Evolutionary conservation across 2,113 vertebrate genomes (phyloP).

Genomic region (Cephalopterus ornatus): DNA sequence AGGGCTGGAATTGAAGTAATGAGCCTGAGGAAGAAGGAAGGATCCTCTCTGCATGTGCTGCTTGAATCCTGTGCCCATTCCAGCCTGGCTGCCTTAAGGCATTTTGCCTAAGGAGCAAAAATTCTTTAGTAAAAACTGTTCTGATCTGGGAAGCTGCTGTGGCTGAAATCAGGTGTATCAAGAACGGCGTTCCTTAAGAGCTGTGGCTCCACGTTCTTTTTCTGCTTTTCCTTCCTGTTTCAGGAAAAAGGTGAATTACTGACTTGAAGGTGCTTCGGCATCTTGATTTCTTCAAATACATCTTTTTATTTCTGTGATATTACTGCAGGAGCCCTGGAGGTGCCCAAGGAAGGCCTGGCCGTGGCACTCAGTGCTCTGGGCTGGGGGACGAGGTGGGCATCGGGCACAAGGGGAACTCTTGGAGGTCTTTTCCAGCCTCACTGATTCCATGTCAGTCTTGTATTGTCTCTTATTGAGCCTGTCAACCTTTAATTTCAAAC

Average conservation of each 20-base stretch:
- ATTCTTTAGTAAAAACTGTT: not conserved
- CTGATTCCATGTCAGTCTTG: not conserved
- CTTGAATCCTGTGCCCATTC: not conserved
- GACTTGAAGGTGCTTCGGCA: not conserved
- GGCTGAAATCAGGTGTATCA: not conserved
- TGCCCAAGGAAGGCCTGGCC: not conserved
- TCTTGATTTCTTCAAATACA: not conserved
- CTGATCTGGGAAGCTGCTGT: not conserved
- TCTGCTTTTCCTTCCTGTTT: not conserved
- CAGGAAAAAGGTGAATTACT: not conserved
- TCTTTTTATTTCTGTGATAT: not conserved
- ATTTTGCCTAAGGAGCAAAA: not conserved
- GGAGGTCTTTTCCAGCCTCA: not conserved
- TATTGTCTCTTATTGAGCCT: not conserved
- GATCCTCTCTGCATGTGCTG: not conserved
- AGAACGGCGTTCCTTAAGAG: not conserved
- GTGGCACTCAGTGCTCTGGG: not conserved
- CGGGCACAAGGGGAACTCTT: not conserved
- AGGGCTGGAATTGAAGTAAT: not conserved
- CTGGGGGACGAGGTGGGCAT: not conserved
- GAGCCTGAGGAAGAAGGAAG: not conserved
- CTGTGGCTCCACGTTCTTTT: rapidly evolving
- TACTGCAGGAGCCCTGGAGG: not conserved
- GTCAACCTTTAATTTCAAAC: not conserved
- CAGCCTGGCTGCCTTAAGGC: not conserved